Percentiles rank a stretch among this genome's conserved stretches.
phyloP scores from a whole-genome alignment of 2,113 vertebrate species.

The Urocitellus parryii region DNA sequence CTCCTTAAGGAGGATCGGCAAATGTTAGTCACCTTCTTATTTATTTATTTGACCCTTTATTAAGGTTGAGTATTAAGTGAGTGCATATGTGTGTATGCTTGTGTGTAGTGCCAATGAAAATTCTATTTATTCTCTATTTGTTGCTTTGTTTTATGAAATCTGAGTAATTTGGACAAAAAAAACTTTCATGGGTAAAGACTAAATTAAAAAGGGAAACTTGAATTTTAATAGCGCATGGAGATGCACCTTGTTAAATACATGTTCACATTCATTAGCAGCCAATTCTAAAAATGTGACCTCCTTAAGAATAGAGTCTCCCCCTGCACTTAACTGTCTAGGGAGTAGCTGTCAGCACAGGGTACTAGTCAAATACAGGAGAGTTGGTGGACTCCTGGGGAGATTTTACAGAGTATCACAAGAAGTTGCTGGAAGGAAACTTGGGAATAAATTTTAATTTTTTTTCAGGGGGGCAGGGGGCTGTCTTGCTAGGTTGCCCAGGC shows the following conservation, averaged over 20 bases:
- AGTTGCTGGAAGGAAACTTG: not conserved
- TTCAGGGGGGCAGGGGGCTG: no score
- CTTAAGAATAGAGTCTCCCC: not conserved
- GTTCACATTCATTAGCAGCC: not conserved
- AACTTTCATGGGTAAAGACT: not conserved
- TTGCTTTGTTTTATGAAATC: slow-evolving; percentile 50
- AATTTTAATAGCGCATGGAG: not conserved
- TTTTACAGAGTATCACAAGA: not conserved
- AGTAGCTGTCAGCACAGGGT: not conserved
- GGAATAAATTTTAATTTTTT: not conserved
- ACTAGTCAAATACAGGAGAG: not conserved
- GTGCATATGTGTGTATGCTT: not conserved
- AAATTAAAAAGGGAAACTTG: not conserved
- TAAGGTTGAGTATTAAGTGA: not conserved
- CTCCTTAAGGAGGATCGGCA: slow-evolving; percentile 38
- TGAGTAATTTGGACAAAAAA: not conserved
- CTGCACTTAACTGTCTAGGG: not conserved
- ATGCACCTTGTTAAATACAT: not conserved
- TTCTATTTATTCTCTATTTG: not conserved
- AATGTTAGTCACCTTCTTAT: not conserved
- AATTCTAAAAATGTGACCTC: not conserved
- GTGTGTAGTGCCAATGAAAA: not conserved
- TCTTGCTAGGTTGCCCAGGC: no score
- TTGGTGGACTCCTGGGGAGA: not conserved
- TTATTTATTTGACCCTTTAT: slow-evolving; percentile 43